Evolutionary conservation across 2,113 vertebrate genomes (phyloP).

Genomic region (Thamnophis sirtalis): DNA sequence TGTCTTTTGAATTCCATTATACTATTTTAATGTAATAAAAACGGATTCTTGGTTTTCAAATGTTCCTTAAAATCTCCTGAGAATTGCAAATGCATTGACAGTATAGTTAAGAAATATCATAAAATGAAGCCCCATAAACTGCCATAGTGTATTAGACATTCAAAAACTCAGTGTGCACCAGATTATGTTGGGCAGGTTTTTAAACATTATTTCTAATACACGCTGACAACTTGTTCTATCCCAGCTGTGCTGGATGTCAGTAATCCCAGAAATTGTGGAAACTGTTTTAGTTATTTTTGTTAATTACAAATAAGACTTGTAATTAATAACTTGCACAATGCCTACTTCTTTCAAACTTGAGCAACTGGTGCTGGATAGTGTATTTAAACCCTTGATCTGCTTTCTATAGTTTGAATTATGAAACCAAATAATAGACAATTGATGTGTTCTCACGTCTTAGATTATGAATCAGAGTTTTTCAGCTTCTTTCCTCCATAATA

Average conservation of each 20-base stretch:
- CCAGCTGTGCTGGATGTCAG: slow-evolving; percentile 22
- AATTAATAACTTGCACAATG: neutral
- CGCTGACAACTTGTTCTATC: neutral
- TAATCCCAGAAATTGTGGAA: neutral
- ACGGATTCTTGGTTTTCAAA: neutral
- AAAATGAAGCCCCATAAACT: neutral
- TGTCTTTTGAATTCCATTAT: slow-evolving; percentile 9
- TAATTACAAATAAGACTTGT: neutral
- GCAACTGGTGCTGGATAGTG: neutral
- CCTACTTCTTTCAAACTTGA: neutral
- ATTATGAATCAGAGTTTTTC: neutral
- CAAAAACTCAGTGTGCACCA: neutral
- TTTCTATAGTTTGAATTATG: neutral
- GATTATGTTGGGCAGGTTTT: slow-evolving; percentile 32
- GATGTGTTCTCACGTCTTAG: neutral
- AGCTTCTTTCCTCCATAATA: neutral
- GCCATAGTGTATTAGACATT: slow-evolving; percentile 34
- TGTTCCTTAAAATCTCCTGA: slow-evolving; percentile 26
- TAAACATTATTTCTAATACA: slow-evolving; percentile 10
- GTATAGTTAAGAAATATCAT: slow-evolving; percentile 11
- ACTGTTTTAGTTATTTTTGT: neutral
- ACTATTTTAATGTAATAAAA: slow-evolving; percentile 19
- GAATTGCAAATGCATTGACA: neutral
- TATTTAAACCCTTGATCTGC: neutral
- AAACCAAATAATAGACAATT: neutral